A percentile compares a stretch with the other conserved stretches of the same genome.
These are phyloP conservation scores for Myioborus miniatus DNA, from an alignment of 2,797 vertebrate genomes.

Conservation along the genomic window DNA sequence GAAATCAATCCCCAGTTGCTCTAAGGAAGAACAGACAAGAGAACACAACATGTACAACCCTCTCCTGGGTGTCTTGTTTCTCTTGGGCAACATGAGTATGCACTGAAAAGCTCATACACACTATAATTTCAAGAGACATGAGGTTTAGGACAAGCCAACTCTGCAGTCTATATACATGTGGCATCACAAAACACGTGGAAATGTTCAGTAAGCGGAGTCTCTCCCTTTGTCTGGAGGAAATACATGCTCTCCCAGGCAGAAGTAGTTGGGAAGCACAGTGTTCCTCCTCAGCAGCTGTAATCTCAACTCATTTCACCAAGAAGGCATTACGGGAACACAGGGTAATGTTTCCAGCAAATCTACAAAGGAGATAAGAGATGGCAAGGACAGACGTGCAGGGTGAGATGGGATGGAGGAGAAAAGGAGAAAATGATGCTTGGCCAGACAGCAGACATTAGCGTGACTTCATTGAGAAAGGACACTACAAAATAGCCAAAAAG, in stretches of 20 bases:
- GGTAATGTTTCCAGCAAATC: slow-evolving; percentile 5
- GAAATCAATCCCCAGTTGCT: neutral
- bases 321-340: neutral
- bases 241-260: neutral
- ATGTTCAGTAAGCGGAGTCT: neutral
- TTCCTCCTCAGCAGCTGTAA: neutral
- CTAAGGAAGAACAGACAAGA: neutral
- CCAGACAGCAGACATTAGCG: neutral
- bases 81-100: neutral
- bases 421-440: neutral
- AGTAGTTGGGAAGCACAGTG: neutral
- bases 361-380: neutral
- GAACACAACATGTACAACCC: neutral
- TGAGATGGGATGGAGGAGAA: neutral
- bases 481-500: neutral
- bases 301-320: neutral
- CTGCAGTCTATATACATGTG: rapidly evolving
- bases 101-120: neutral
- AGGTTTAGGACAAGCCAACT: neutral
- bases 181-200: rapidly evolving
- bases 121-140: neutral
- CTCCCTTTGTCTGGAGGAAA: neutral
- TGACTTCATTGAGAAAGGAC: neutral
- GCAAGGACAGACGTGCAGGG: neutral
- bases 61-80: neutral